Evolutionary conservation across 2,113 vertebrate genomes (phyloP).

Genomic region (Andinoacara biseriatus): DNA sequence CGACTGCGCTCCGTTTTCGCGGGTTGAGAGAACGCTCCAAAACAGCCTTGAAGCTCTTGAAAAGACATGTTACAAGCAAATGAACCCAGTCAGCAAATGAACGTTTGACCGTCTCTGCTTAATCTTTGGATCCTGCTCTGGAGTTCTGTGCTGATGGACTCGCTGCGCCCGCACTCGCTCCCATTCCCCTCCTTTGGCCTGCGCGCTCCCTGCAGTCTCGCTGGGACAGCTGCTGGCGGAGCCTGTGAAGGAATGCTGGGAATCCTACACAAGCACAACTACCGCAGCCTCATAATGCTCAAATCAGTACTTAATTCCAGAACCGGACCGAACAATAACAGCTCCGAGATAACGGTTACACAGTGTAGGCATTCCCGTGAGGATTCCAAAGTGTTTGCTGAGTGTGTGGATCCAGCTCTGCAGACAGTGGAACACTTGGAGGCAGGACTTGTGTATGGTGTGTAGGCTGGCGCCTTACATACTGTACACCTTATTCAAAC

Average conservation of each 20-base stretch:
- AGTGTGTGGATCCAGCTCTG: background rate
- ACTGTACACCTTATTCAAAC: background rate
- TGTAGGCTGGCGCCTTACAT: too few relatives aligned
- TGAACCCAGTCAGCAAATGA: accelerated
- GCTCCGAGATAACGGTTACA: background rate
- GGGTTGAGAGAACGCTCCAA: constrained; percentile 55
- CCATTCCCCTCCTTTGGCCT: constrained; percentile 20
- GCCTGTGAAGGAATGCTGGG: constrained; percentile 4
- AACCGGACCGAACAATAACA: too few relatives aligned
- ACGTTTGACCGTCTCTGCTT: background rate
- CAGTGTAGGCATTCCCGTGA: background rate
- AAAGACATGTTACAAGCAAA: constrained; percentile 2
- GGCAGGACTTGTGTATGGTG: background rate
- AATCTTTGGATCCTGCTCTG: background rate
- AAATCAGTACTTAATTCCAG: background rate
- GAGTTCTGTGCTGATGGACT: background rate
- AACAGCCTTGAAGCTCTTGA: background rate
- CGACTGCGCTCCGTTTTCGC: constrained; percentile 73
- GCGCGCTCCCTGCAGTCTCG: background rate
- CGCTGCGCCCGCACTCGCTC: background rate
- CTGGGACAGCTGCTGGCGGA: constrained; percentile 39
- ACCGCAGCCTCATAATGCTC: background rate
- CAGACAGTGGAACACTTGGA: background rate
- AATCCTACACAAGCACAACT: background rate
- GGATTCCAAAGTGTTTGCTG: background rate